Evolutionary conservation across 2,113 vertebrate genomes (phyloP).

Genomic region (Pycnonotus jocosus): DNA sequence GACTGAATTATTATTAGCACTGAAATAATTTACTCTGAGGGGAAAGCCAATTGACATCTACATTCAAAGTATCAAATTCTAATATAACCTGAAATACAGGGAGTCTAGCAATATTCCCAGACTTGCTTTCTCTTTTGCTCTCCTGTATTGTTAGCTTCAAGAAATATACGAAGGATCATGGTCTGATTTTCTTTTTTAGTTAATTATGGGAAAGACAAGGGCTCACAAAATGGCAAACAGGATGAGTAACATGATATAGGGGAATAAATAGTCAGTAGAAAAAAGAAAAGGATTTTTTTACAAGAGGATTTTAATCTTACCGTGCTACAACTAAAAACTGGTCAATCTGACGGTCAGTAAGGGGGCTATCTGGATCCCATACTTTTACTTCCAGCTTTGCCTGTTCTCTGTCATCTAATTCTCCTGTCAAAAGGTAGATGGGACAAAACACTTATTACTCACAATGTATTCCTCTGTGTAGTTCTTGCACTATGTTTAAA

Average conservation of each 20-base stretch:
- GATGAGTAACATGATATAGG: background rate
- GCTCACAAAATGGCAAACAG: conserved; percentile 43
- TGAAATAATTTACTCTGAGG: background rate
- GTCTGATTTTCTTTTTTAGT: background rate
- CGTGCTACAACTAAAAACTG: conserved; percentile 97
- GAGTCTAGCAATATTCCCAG: background rate
- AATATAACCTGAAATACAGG: background rate
- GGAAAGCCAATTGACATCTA: background rate
- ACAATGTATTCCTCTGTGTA: background rate
- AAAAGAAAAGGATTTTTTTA: conserved; percentile 29
- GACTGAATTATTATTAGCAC: background rate
- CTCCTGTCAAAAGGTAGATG: conserved; percentile 76
- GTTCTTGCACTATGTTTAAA: conserved; percentile 18
- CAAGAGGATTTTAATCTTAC: conserved; percentile 73
- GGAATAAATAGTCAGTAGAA: conserved; percentile 26
- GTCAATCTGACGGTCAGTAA: conserved; percentile 96
- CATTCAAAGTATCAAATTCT: background rate
- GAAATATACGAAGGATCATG: background rate
- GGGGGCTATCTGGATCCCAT: conserved; percentile 95
- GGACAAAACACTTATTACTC: conserved; percentile 60
- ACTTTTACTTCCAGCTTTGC: conserved; percentile 94
- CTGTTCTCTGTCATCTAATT: conserved; percentile 92
- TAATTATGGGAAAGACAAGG: conserved; percentile 1
- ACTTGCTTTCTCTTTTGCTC: background rate
- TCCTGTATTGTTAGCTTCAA: background rate